A percentile compares a stretch with the other conserved stretches of the same genome.
Evolutionary conservation across 2,113 vertebrate species (phyloP).

Genomic region (Thamnaconus septentrionalis): DNA sequence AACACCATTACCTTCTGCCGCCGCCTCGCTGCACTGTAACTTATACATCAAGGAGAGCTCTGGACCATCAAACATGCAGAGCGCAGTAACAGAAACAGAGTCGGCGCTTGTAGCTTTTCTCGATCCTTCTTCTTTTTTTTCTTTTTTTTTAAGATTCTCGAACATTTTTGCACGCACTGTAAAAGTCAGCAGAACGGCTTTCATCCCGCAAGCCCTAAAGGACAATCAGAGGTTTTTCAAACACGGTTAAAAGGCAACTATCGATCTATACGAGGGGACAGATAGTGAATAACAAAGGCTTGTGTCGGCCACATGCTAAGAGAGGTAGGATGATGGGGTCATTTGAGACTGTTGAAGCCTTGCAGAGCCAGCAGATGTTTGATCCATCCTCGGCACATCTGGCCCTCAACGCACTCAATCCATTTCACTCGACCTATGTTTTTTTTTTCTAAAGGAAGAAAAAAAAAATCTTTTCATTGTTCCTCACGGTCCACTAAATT

Average conservation of each 20-base stretch:
- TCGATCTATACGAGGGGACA: constrained; percentile 8
- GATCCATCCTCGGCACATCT: constrained; percentile 69
- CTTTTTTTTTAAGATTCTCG: constrained; percentile 4
- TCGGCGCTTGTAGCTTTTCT: constrained; percentile 12
- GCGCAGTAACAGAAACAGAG: constrained; percentile 40
- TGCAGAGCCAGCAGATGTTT: constrained; percentile 66
- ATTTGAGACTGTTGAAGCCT: constrained; percentile 51
- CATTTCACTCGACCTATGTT: constrained; percentile 63
- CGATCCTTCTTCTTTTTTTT: constrained; percentile 3
- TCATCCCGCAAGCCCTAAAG: too few relatives aligned
- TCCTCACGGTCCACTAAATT: constrained; percentile 69
- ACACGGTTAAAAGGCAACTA: constrained; percentile 3
- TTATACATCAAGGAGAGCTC: constrained; percentile 66
- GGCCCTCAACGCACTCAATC: constrained; percentile 63
- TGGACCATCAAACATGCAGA: constrained; percentile 73
- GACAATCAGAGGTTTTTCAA: constrained; percentile 13
- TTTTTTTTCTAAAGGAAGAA: constrained; percentile 14
- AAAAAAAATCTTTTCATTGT: constrained; percentile 59
- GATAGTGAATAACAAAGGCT: constrained; percentile 41
- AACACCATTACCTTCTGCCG: constrained; percentile 74
- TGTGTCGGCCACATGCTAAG: constrained; percentile 28
- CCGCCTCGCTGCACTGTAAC: constrained; percentile 64
- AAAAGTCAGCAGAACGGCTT: too few relatives aligned
- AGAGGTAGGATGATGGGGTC: constrained; percentile 40
- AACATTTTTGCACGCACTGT: not conserved